Evolutionary conservation across 2,113 vertebrate genomes (phyloP).

Genomic region (Myrmecophaga tridactyla): DNA sequence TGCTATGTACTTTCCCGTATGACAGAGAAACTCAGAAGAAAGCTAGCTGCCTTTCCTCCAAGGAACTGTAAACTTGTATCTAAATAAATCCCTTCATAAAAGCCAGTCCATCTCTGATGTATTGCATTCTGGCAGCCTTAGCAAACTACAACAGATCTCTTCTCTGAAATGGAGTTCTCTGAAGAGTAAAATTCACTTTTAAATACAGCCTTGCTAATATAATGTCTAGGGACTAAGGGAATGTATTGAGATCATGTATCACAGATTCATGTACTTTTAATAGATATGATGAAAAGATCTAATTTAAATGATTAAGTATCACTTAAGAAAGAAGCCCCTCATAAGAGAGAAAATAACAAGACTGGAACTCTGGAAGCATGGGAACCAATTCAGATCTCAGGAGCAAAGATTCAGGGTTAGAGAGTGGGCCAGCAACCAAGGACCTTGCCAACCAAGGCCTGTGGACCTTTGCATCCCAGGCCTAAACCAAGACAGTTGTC

Average conservation of each 20-base stretch:
- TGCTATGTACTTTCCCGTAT: too few relatives aligned
- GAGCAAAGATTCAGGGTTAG: background rate
- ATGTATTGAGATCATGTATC: background rate
- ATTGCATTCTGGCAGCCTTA: too few relatives aligned
- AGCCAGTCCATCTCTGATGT: too few relatives aligned
- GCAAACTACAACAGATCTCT: too few relatives aligned
- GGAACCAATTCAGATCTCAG: background rate
- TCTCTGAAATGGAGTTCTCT: background rate
- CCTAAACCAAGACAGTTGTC: background rate
- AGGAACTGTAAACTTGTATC: too few relatives aligned
- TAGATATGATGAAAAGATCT: conserved; percentile 14
- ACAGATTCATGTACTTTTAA: conserved; percentile 34
- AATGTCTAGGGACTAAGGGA: background rate
- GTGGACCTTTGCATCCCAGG: background rate
- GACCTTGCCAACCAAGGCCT: background rate
- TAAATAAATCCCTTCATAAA: too few relatives aligned
- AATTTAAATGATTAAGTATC: background rate
- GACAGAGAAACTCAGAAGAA: too few relatives aligned
- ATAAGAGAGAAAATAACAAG: background rate
- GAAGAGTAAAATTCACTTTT: background rate
- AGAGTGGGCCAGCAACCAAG: background rate
- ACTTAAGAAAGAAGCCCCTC: background rate
- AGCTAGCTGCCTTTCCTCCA: too few relatives aligned
- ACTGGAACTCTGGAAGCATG: background rate
- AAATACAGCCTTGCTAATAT: background rate